Conservation (phyloP, 92 coral and sea anemone genomes). For the Paragorgia papillata region DNA sequence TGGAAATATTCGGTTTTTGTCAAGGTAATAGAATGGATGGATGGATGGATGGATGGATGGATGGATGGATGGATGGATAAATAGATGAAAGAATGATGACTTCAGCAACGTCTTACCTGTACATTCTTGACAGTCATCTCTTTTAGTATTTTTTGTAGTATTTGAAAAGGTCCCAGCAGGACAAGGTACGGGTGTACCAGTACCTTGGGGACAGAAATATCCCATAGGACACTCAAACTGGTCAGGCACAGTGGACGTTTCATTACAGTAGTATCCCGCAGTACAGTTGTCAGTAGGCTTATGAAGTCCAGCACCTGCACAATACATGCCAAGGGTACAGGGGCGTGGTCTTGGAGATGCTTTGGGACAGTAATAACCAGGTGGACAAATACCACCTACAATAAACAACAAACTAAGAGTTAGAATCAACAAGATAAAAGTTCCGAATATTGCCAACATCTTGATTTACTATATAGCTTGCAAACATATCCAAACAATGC, state of each 20-base stretch:
- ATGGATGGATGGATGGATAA: no score
- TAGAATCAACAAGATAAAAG: no score
- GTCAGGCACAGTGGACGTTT: conserved; percentile 85
- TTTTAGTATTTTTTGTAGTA: conserved; percentile 56
- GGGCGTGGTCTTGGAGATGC: conserved; percentile 80
- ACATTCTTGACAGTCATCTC: conserved; percentile 71
- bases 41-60: no score
- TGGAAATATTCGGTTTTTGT: no score
- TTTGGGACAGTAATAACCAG: conserved; percentile 81
- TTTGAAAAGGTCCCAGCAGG: conserved; percentile 88
- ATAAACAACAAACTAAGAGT: neutral
- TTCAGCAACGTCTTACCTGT: conserved; percentile 38
- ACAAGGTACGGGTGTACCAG: conserved; percentile 82
- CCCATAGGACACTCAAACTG: conserved; percentile 91
- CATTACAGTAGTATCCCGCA: conserved; percentile 88
- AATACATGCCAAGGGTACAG: conserved; percentile 83
- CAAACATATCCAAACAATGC: no score
- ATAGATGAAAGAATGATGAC: no score
- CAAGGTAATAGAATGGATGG: no score
- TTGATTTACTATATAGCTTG: no score
- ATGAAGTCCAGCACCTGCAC: conserved; percentile 71
- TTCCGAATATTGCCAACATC: no score
- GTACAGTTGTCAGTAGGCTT: conserved; percentile 71
- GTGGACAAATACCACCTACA: conserved; percentile 94
- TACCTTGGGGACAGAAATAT: conserved; percentile 84